These are phyloP conservation scores for Cebidichthys violaceus DNA, from an alignment of 2,113 vertebrate species.

Conservation along the genomic window DNA sequence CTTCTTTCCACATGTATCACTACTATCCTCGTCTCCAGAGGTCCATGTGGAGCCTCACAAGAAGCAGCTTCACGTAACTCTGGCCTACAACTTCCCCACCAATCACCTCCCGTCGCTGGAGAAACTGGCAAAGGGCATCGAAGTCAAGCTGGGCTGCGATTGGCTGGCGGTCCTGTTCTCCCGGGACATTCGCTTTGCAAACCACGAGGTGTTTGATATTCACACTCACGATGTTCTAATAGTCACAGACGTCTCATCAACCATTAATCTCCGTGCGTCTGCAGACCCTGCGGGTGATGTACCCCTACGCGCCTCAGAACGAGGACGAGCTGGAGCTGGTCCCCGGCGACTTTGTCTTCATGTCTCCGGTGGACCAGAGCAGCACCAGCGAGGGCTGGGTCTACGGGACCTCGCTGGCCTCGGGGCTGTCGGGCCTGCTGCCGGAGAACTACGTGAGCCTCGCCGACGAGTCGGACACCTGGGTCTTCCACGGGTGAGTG, in stretches of 20 bases:
- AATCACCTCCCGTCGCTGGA: constrained; percentile 91
- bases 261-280: not conserved
- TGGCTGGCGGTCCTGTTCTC: constrained; percentile 95
- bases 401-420: constrained; percentile 90
- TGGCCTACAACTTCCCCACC: constrained; percentile 95
- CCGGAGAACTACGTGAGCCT: constrained; percentile 95
- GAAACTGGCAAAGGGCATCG: constrained; percentile 92
- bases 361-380: constrained; percentile 91
- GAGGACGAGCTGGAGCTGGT: constrained; percentile 95
- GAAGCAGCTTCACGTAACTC: constrained; percentile 95
- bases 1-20: too few relatives aligned
- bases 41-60: constrained; percentile 94
- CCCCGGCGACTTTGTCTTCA: constrained; percentile 94
- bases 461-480: constrained; percentile 93
- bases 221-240: not conserved
- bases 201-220: constrained; percentile 88
- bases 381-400: constrained; percentile 96
- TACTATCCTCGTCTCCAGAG: constrained; percentile 78
- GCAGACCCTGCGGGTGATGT: constrained; percentile 93
- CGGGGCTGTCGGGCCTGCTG: constrained; percentile 92
- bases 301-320: constrained; percentile 94
- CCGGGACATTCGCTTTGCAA: constrained; percentile 93
- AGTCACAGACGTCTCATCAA: too few relatives aligned
- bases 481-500: constrained; percentile 94
- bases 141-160: constrained; percentile 89